Evolutionary conservation across 2,797 vertebrate genomes (phyloP).

Genomic region (Pempheris klunzingeri): DNA sequence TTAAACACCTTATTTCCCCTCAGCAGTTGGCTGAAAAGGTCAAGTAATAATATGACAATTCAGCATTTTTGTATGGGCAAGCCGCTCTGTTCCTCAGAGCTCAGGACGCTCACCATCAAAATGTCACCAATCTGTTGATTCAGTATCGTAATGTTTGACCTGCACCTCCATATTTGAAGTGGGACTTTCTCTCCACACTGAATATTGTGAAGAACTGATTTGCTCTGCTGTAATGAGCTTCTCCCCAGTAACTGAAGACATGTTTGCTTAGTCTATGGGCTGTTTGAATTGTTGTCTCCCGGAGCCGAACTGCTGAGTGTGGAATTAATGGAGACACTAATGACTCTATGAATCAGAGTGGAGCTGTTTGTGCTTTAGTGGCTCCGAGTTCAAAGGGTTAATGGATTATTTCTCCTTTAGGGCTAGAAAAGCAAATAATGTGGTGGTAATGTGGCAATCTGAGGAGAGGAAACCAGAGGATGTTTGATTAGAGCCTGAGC

Average conservation of each 20-base stretch:
- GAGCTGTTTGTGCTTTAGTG: conserved; percentile 45
- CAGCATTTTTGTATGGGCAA: conserved; percentile 8
- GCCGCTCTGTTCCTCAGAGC: conserved; percentile 15
- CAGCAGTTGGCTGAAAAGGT: conserved; percentile 42
- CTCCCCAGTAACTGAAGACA: conserved; percentile 12
- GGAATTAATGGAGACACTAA: conserved; percentile 47
- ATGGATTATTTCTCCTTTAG: conserved; percentile 47
- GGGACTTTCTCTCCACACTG: conserved; percentile 1
- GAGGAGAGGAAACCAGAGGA: neutral
- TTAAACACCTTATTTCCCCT: conserved; percentile 54
- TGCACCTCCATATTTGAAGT: conserved; percentile 2
- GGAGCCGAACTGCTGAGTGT: conserved; percentile 37
- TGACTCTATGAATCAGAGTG: conserved; percentile 47
- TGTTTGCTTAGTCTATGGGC: conserved; percentile 35
- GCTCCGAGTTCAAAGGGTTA: conserved; percentile 57
- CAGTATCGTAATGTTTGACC: conserved; percentile 10
- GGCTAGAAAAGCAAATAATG: conserved; percentile 31
- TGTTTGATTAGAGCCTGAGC: too few relatives aligned
- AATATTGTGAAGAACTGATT: neutral
- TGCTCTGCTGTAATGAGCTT: conserved; percentile 18
- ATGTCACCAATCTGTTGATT: conserved; percentile 45
- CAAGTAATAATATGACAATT: conserved; percentile 15
- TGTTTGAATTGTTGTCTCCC: conserved; percentile 30
- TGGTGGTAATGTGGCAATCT: neutral
- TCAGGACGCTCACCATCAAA: conserved; percentile 15